These are phyloP conservation scores for Agrotis puta DNA, from an alignment of 2,888 invertebrate genomes.

Conservation along the genomic window DNA sequence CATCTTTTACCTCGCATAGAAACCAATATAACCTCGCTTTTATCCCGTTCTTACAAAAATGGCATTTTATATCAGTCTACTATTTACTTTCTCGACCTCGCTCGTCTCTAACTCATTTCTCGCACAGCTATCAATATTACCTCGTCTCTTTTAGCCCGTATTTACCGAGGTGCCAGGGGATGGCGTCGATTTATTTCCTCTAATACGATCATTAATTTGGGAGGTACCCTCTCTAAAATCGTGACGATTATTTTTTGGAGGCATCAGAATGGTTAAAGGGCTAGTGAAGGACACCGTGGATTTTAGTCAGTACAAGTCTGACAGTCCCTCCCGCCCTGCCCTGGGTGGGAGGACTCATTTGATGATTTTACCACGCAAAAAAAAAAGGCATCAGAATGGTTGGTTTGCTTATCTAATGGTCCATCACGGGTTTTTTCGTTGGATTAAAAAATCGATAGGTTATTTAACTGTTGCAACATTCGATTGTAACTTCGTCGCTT, in stretches of 20 bases:
- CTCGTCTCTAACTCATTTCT: constrained; percentile 32
- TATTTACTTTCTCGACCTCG: constrained; percentile 7
- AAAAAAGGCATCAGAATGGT: background rate
- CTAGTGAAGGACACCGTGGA: too few species aligned
- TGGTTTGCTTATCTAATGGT: background rate
- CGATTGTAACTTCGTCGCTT: too few species aligned
- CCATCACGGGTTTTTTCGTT: background rate
- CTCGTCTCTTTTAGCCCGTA: background rate
- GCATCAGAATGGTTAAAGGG: background rate
- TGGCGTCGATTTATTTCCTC: constrained; percentile 49
- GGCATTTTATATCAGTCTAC: too few species aligned
- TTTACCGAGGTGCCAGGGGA: constrained; percentile 26
- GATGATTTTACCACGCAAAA: too few species aligned
- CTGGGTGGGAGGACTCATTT: too few species aligned
- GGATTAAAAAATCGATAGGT: background rate
- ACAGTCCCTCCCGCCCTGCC: too few species aligned
- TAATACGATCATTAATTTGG: constrained; percentile 49
- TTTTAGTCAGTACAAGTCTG: too few species aligned
- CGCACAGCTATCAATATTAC: constrained; percentile 2
- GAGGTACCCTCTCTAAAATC: constrained; percentile 31
- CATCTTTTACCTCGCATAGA: too few species aligned
- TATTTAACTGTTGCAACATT: too few species aligned
- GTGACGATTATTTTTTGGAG: constrained; percentile 33
- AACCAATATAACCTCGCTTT: too few species aligned
- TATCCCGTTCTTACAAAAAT: too few species aligned